Conservation (phyloP, 2,888 invertebrate species). For the Geotrupes spiniger region DNA sequence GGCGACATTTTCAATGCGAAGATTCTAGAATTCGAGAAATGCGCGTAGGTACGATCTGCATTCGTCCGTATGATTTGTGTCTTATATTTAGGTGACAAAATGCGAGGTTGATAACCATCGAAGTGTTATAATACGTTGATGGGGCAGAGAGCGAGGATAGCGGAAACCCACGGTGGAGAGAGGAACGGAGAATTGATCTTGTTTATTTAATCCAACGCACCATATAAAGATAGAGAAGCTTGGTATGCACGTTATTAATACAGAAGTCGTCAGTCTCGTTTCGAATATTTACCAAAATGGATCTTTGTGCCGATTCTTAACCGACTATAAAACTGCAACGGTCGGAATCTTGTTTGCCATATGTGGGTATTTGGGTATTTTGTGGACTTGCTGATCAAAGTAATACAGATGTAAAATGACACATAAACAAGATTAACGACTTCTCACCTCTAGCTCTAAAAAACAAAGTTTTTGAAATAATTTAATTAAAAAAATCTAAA, state of each 20-base stretch:
- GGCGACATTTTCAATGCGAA: slow-evolving; percentile 2
- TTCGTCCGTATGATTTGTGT: slow-evolving; percentile 26
- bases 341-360: no score
- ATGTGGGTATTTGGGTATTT: no score
- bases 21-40: slow-evolving; percentile 29
- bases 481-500: no score
- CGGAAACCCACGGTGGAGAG: background rate
- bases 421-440: no score
- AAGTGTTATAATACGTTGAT: slow-evolving; percentile 11
- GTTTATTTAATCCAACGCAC: slow-evolving; percentile 7
- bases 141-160: background rate
- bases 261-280: slow-evolving; percentile 9
- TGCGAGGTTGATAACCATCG: slow-evolving; percentile 29
- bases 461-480: no score
- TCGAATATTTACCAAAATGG: background rate
- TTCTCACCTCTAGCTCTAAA: no score
- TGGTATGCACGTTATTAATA: slow-evolving; percentile 14
- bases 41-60: slow-evolving; percentile 31
- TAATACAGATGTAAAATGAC: no score
- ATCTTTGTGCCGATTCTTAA: background rate
- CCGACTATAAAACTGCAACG: background rate
- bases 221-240: slow-evolving; percentile 12
- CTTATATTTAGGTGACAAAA: slow-evolving; percentile 25
- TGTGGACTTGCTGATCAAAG: no score
- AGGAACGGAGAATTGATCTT: slow-evolving; percentile 2